phyloP scores from a whole-genome alignment of 1,140 invertebrate species.

The Nephila pilipes region DNA sequence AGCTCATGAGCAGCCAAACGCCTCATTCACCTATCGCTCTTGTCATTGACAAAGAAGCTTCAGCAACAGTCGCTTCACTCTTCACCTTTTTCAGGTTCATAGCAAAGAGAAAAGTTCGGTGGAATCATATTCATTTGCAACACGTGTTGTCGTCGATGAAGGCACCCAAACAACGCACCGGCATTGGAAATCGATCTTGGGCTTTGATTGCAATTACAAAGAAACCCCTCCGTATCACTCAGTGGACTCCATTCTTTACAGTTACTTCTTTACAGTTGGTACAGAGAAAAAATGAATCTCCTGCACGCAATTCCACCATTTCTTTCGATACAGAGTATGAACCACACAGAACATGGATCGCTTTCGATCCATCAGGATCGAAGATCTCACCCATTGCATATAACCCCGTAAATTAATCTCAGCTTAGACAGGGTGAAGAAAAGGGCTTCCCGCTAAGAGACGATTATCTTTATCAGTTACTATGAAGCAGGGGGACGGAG shows the following conservation, averaged over 20 bases:
- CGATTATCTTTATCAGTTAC: background rate
- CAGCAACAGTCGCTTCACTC: conserved; percentile 7
- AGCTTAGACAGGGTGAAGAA: conserved; percentile 32
- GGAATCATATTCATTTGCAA: conserved; percentile 6
- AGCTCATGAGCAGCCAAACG: background rate
- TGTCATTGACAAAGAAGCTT: conserved; percentile 16
- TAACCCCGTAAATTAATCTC: conserved; percentile 65
- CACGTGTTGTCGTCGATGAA: conserved; percentile 32
- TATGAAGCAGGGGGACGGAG: background rate
- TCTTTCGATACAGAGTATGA: background rate
- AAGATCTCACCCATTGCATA: conserved; percentile 23
- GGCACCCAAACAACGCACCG: background rate
- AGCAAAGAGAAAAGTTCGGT: background rate
- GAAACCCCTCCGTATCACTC: conserved; percentile 9
- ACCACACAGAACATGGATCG: conserved; percentile 3
- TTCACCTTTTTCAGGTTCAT: background rate
- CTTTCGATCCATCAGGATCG: conserved; percentile 64
- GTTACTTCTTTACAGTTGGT: conserved; percentile 17
- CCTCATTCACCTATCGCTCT: background rate
- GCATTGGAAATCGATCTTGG: conserved; percentile 47
- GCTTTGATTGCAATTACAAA: conserved; percentile 23
- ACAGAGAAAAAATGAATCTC: conserved; percentile 29
- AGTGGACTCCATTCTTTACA: background rate
- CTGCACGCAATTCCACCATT: conserved; percentile 26
- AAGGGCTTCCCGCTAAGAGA: background rate